phyloP scores from a whole-genome alignment of 1,140 invertebrate species.

The Drosophila santomea region DNA sequence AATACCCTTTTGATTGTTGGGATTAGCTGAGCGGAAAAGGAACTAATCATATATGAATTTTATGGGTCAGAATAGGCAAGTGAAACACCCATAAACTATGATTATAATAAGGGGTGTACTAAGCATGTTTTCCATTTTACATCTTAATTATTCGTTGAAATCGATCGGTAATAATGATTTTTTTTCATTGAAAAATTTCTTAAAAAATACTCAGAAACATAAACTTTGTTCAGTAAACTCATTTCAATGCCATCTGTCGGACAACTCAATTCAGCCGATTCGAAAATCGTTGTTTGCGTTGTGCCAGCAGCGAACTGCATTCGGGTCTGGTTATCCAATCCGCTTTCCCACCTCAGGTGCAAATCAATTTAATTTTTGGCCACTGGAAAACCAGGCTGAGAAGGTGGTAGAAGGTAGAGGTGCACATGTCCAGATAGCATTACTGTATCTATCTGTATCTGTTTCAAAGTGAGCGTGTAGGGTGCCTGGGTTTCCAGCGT shows the following conservation, averaged over 20 bases:
- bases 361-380: constrained; percentile 73
- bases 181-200: too few species aligned
- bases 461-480: constrained; percentile 22
- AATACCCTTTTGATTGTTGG: constrained; percentile 18
- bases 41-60: constrained; percentile 21
- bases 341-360: constrained; percentile 60
- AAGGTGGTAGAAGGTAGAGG: constrained; percentile 7
- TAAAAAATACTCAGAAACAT: background rate
- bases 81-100: constrained; percentile 21
- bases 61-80: constrained; percentile 1
- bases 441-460: constrained; percentile 23
- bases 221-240: background rate
- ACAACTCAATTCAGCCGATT: background rate
- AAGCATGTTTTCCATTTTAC: constrained; percentile 18
- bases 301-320: constrained; percentile 59
- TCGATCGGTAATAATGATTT: too few species aligned
- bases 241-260: background rate
- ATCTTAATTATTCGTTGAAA: constrained; percentile 16
- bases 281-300: background rate
- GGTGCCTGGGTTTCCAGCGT: constrained; percentile 39
- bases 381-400: constrained; percentile 4
- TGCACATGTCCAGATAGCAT: constrained; percentile 45
- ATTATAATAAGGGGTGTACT: constrained; percentile 6
- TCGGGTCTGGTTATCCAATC: constrained; percentile 17
- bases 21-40: background rate